Evolutionary conservation across 2,113 vertebrate genomes (phyloP).

Genomic region (Perognathus longimembris): DNA sequence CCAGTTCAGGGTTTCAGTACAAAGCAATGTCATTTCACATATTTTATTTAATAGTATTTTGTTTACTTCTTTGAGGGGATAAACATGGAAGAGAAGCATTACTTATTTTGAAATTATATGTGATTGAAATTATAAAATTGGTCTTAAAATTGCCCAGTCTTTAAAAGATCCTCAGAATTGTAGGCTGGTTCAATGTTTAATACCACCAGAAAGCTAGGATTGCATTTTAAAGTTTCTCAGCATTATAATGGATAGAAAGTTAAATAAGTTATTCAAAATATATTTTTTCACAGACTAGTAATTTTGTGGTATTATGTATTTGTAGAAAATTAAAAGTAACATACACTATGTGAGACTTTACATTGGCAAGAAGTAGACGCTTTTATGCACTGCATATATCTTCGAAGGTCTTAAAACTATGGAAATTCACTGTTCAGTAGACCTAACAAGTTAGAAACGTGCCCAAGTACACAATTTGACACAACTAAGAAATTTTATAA

Average conservation of each 20-base stretch:
- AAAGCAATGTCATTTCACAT: not conserved
- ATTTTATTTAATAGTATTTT: not conserved
- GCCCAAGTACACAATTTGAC: not conserved
- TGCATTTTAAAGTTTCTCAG: not conserved
- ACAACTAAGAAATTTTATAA: not conserved
- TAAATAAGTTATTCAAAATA: not conserved
- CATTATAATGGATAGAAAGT: not conserved
- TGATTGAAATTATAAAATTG: not conserved
- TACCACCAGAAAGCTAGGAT: not conserved
- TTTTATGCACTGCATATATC: no score
- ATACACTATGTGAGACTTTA: no score
- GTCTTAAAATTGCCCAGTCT: not conserved
- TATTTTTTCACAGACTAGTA: not conserved
- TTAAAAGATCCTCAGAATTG: not conserved
- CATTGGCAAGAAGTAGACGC: no score
- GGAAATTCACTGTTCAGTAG: not conserved
- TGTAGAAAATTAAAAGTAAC: no score
- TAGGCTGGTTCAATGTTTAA: not conserved
- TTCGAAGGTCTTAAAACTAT: not conserved
- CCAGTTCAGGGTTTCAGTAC: no score
- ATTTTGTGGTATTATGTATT: no score
- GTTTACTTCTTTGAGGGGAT: not conserved
- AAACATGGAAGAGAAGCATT: not conserved
- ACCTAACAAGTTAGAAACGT: not conserved
- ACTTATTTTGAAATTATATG: not conserved